A percentile compares a stretch with the other conserved stretches of the same genome.
These are phyloP conservation scores for Trididemnum nubilum DNA, from an alignment of 23 tunicate species.

Conservation along the genomic window DNA sequence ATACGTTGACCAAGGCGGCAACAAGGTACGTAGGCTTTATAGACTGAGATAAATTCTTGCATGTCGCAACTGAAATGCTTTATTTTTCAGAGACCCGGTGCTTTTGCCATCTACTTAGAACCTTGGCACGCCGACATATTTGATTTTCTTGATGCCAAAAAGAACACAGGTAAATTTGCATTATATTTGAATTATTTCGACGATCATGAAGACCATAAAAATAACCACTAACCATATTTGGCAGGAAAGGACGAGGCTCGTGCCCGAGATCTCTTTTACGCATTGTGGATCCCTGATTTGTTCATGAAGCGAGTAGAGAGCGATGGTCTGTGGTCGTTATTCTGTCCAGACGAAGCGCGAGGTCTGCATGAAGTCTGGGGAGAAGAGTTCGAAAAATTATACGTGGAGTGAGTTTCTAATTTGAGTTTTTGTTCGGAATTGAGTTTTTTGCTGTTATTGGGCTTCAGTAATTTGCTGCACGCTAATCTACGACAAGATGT, in stretches of 20 bases:
- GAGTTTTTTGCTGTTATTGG: no score
- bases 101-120: slow-evolving; percentile 96
- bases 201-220: no score
- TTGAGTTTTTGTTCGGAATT: not conserved
- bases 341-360: slow-evolving; percentile 97
- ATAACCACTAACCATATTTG: not conserved
- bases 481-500: no score
- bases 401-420: slow-evolving; percentile 58
- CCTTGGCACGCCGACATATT: slow-evolving; percentile 99
- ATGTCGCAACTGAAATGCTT: not conserved
- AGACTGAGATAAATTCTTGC: not conserved
- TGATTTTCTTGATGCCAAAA: slow-evolving; percentile 98
- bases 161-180: slow-evolving; percentile 60
- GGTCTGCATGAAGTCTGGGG: slow-evolving; percentile 93
- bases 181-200: not conserved
- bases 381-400: slow-evolving; percentile 92
- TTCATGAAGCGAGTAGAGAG: slow-evolving; percentile 97
- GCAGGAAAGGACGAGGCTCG: slow-evolving; percentile 93
- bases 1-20: slow-evolving; percentile 99
- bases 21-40: slow-evolving; percentile 52
- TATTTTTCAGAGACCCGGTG: slow-evolving; percentile 83
- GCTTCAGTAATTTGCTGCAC: no score
- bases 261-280: slow-evolving; percentile 96
- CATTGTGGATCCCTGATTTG: slow-evolving; percentile 98
- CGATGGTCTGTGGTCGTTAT: slow-evolving; percentile 86